These are phyloP conservation scores for Adelognathus sp. DNA, from an alignment of 2,888 invertebrate genomes.

Conservation along the genomic window DNA sequence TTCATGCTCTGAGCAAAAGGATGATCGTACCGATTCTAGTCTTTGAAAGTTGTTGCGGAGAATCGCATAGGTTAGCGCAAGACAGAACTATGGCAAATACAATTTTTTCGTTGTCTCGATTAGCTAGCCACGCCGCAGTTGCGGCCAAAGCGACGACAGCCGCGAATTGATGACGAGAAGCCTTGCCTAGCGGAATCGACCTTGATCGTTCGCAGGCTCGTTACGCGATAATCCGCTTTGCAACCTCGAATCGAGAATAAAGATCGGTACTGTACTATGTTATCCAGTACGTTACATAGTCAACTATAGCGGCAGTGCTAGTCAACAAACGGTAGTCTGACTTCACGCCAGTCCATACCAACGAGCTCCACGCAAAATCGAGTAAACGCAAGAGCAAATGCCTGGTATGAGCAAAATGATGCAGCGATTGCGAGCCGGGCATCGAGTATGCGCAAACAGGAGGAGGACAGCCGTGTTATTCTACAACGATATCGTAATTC, in stretches of 20 bases:
- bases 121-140: too few relatives aligned
- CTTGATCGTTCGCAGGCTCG: slow-evolving; percentile 64
- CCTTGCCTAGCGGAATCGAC: slow-evolving; percentile 60
- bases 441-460: neutral
- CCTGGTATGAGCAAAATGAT: neutral
- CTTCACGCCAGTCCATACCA: neutral
- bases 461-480: neutral
- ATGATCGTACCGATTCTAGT: too few relatives aligned
- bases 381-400: slow-evolving; percentile 2
- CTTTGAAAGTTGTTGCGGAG: too few relatives aligned
- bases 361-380: neutral
- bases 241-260: slow-evolving; percentile 48
- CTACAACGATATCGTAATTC: neutral
- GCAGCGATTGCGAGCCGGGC: neutral
- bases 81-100: too few relatives aligned
- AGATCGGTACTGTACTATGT: slow-evolving; percentile 43
- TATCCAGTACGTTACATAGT: neutral
- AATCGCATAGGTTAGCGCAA: too few relatives aligned
- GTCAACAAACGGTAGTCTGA: neutral
- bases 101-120: neutral
- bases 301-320: neutral
- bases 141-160: slow-evolving; percentile 29
- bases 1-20: too few relatives aligned
- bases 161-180: slow-evolving; percentile 35
- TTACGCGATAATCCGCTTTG: slow-evolving; percentile 52